Evolutionary conservation across 2,888 invertebrate species (phyloP), one percentile per base, ranked within the genome.

Genomic region (Eupithecia subfuscata): DNA sequence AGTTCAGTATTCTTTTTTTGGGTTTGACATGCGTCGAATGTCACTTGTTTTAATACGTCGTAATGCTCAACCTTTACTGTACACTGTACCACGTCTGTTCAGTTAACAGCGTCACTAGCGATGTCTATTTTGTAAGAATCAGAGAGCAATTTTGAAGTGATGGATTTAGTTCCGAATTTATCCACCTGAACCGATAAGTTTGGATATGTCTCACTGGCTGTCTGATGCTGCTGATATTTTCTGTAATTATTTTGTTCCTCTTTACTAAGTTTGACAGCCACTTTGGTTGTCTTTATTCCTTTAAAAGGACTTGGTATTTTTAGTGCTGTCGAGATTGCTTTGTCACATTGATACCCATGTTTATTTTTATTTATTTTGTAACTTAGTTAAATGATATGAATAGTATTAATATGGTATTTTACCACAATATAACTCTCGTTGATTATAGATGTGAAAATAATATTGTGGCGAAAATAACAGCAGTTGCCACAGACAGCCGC

Each of bases 1-100:
- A 80, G 89, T 88, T 88, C 88, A 85, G 85, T 86, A 87, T 87
- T 85, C 34, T 67, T 88, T 82, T 81, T 80, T 77, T 76, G 75
- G 78, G 40, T 64, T 78, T 87, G 89, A 87, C 87, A 84, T 82
- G 83, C 81, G 83, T 80, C 81, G 82, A 80, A 82, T 84, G 85
- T 84, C 84, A 82, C 78, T 76, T 82, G 81, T 78, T 81, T 81
- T 81, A 79, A 81, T 81, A 76, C 75, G 78, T 73, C 73, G 75
- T 81, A 77, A 79, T 75, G 74, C 77, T 73, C 73, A 73, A 70
- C 65, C 43, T 56, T 72, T 69, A 67, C 34, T 40, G 34, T 56
- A 71, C 69, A 67, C 34, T 40, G 34, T 56, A 71, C 69, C 64
- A 63, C 48, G 34, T 71, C 69, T 25, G 25, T 75, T 71, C 65